Conservation (phyloP, 2,888 invertebrate species). For the Chironomus tentans region DNA sequence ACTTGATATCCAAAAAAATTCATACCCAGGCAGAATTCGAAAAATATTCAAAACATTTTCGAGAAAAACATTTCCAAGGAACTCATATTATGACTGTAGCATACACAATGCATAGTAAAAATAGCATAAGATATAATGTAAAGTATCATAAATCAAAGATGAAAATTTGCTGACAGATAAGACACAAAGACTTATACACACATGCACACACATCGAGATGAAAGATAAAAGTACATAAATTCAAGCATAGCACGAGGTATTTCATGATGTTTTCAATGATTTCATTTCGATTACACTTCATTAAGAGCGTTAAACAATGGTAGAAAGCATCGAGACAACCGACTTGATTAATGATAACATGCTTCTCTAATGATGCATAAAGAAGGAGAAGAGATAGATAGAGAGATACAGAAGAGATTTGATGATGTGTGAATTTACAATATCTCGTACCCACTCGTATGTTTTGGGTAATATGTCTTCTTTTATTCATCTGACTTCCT, state of each 20-base stretch:
- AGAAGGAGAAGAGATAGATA: background rate
- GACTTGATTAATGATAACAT: constrained; percentile 5
- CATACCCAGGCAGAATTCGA: no score
- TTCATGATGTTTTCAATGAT: background rate
- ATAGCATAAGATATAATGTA: background rate
- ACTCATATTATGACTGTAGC: no score
- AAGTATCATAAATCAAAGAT: background rate
- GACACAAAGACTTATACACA: background rate
- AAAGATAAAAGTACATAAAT: no score
- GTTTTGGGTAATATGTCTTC: no score
- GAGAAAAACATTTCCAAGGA: no score
- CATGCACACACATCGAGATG: background rate
- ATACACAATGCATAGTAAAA: no score
- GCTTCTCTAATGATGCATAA: background rate
- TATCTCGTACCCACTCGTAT: background rate
- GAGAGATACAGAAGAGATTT: background rate
- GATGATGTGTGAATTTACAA: constrained; percentile 17
- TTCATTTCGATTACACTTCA: constrained; percentile 9
- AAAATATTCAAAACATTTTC: no score
- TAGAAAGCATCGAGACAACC: background rate
- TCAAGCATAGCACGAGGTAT: background rate
- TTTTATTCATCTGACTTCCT: no score
- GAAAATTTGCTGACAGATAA: background rate
- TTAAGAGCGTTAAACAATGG: background rate
- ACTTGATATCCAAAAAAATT: no score